Conservation (phyloP, 2,888 invertebrate genomes). For the Apamea anceps region DNA sequence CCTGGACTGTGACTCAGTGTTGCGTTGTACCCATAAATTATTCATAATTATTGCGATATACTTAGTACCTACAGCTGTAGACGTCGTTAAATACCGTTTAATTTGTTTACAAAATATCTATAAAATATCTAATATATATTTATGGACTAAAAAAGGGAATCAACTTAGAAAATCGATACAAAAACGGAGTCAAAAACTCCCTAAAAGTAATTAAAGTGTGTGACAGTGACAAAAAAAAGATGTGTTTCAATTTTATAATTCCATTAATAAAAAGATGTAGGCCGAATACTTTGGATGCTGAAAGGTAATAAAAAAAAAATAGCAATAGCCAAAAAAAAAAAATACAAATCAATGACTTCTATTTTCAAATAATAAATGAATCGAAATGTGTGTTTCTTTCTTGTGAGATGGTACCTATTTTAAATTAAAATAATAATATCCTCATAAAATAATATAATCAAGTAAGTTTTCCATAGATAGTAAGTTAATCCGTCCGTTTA, state of each 20-base stretch:
- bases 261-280: background rate
- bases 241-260: slow-evolving; percentile 15
- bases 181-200: background rate
- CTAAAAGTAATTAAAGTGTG: background rate
- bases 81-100: background rate
- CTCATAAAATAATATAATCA: background rate
- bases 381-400: background rate
- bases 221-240: background rate
- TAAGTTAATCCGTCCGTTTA: background rate
- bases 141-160: background rate
- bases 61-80: background rate
- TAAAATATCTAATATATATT: too few species aligned
- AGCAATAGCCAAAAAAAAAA: background rate
- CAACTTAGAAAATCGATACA: background rate
- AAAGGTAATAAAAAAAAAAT: slow-evolving; percentile 9
- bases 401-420: background rate
- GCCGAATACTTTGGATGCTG: background rate
- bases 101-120: background rate
- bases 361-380: slow-evolving; percentile 12
- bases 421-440: background rate
- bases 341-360: background rate
- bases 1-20: background rate
- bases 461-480: slow-evolving; percentile 10
- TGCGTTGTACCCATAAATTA: slow-evolving; percentile 9
- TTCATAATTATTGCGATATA: background rate